Evolutionary conservation across 2,797 vertebrate species (phyloP).

Genomic region (Alectoris magna): DNA sequence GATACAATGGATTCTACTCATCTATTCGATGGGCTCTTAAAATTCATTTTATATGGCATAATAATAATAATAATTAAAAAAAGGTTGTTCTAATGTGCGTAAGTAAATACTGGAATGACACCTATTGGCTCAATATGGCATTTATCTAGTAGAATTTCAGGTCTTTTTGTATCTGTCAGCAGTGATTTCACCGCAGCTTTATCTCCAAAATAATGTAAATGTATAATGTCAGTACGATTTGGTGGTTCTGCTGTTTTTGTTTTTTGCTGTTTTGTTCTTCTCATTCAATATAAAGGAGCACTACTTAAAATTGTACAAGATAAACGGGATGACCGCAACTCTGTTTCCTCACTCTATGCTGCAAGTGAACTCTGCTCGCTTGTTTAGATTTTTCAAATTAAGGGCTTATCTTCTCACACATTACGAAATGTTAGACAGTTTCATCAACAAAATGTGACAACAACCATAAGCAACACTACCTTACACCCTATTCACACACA

Average conservation of each 20-base stretch:
- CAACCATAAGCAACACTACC: not conserved
- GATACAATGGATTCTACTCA: not conserved
- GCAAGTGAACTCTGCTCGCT: constrained; percentile 8
- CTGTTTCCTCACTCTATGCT: not conserved
- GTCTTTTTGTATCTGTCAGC: not conserved
- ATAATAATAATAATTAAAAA: not conserved
- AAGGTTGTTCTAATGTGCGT: not conserved
- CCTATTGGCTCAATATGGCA: not conserved
- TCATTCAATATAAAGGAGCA: not conserved
- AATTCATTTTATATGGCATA: not conserved
- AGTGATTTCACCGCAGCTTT: not conserved
- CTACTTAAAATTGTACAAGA: not conserved
- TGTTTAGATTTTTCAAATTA: constrained; percentile 5
- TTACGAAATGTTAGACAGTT: constrained; percentile 12
- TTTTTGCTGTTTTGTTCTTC: not conserved
- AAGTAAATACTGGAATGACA: not conserved
- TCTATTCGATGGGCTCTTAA: not conserved
- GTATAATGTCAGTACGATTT: constrained; percentile 29
- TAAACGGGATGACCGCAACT: not conserved
- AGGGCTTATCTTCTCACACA: not conserved
- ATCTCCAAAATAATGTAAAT: not conserved
- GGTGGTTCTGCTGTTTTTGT: not conserved
- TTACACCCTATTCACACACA: not conserved
- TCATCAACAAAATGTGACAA: constrained; percentile 43
- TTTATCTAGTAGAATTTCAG: not conserved